Percentiles rank a stretch among this genome's conserved stretches.
These are phyloP conservation scores for Drosophila simulans DNA, from an alignment of 1,140 invertebrate genomes.

Conservation along the genomic window DNA sequence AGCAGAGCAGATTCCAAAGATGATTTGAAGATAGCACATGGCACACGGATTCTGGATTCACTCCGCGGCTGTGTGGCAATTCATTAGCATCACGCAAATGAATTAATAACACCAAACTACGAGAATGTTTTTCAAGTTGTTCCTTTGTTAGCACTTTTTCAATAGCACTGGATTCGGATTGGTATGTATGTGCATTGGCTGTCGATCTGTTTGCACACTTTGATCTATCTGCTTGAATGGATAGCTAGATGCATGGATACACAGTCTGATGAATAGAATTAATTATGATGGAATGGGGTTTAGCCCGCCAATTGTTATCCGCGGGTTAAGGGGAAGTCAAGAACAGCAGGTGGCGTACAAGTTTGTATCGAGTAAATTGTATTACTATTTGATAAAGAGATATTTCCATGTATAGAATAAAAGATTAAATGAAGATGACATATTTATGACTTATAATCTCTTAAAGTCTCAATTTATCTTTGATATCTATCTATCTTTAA, in stretches of 20 bases:
- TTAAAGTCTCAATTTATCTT: not conserved
- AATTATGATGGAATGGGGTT: constrained; percentile 32
- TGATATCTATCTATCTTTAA: too few relatives aligned
- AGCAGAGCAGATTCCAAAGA: not conserved
- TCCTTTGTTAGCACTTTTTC: constrained; percentile 54
- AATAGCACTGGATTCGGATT: not conserved
- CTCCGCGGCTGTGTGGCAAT: constrained; percentile 42
- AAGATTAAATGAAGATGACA: too few relatives aligned
- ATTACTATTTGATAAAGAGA: not conserved
- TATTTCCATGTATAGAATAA: too few relatives aligned
- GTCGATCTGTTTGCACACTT: constrained; percentile 14
- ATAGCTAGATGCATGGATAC: constrained; percentile 24
- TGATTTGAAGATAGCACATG: not conserved
- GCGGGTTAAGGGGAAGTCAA: not conserved
- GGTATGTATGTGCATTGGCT: constrained; percentile 23
- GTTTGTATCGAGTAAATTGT: not conserved
- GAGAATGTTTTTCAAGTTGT: constrained; percentile 59
- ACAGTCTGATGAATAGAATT: constrained; percentile 27
- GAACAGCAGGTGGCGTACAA: constrained; percentile 13
- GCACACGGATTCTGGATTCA: constrained; percentile 15
- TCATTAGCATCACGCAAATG: constrained; percentile 72
- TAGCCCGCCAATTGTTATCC: constrained; percentile 8
- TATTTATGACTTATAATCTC: too few relatives aligned
- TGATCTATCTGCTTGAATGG: constrained; percentile 28
- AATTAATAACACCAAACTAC: constrained; percentile 81